These are phyloP conservation scores for Halcyon badia DNA, from an alignment of 2,797 vertebrate genomes.

Conservation along the genomic window DNA sequence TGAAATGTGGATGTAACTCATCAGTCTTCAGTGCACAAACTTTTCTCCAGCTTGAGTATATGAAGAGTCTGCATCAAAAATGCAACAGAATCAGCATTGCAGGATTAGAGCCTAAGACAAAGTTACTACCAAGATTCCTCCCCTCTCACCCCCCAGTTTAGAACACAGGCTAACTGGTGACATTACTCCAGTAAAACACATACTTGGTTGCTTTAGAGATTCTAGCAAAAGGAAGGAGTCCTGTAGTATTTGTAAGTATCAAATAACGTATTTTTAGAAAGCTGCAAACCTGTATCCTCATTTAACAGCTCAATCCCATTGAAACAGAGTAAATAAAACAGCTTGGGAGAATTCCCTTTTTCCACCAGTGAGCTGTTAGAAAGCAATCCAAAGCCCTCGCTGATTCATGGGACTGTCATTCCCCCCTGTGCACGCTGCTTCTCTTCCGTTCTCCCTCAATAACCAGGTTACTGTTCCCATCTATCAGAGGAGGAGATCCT, in stretches of 20 bases:
- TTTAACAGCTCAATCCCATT: neutral
- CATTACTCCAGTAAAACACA: neutral
- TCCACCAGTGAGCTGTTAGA: neutral
- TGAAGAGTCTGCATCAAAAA: neutral
- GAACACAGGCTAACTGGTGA: neutral
- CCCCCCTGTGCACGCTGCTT: neutral
- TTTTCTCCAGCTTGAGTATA: neutral
- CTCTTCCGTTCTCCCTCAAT: neutral
- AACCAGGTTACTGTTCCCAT: slow-evolving; percentile 4
- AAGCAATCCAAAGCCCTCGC: neutral
- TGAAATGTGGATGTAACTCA: neutral
- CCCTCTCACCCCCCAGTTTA: accelerated
- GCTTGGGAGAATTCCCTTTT: neutral
- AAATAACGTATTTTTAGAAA: neutral
- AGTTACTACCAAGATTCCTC: neutral
- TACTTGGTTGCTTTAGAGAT: neutral
- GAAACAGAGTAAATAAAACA: neutral
- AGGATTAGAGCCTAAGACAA: neutral
- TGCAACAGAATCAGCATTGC: neutral
- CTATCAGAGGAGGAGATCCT: neutral
- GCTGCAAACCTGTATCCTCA: neutral
- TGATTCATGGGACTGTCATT: slow-evolving; percentile 20
- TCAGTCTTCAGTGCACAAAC: neutral
- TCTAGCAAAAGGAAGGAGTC: neutral
- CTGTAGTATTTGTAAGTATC: neutral